Evolutionary conservation across 2,797 vertebrate genomes (phyloP), one percentile per base, ranked within the genome.

Genomic region (Nyctibius grandis): DNA sequence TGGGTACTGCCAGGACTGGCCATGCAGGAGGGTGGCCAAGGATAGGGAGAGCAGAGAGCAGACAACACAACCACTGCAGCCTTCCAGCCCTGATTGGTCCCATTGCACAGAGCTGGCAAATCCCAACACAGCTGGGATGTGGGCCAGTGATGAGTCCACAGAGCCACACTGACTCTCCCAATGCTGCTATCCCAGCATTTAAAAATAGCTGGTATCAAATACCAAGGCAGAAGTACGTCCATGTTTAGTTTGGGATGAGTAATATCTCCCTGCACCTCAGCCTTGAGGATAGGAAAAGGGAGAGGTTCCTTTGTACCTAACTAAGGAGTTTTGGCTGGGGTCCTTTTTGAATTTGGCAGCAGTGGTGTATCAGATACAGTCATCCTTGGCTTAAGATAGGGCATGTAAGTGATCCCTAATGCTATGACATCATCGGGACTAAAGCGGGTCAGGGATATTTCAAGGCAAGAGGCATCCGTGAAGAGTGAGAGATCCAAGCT

Each of bases 401-500:
- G 26, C 81, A 40, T 60, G 85, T 91, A 90, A 94, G 75, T 61
- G 94, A 96, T 93, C 81, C 88, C 64, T 95, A 57, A 56, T 0
- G 3, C 45, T 83, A 68, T 93, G 96, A 94, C 68, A 79, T 93
- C 95, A 92, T 23, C 1, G 0, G 31, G 78, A 87, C 90, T 79
- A 92, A 91, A 91, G 89, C 92, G 96, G 95, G 91, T 93, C 89
- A 93, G 91, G 45, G 68, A 85, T 91, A 92, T 94, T 95, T 94
- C 78, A 77, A 85, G 81, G 81, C 88, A 89, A 85, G 74, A 92
- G 42, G 36, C 45, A 50, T 88, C 50, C 85, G 63, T 60, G 74
- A 92, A 67, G 15, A 85, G 51, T 9, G 19, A 94, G 53, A 70
- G 14, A 47, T 68, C 38, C 60, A 81, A 60, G 61, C 36, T 61